Conservation (phyloP, 2,888 invertebrate genomes). For the Pelosia muscerda region DNA sequence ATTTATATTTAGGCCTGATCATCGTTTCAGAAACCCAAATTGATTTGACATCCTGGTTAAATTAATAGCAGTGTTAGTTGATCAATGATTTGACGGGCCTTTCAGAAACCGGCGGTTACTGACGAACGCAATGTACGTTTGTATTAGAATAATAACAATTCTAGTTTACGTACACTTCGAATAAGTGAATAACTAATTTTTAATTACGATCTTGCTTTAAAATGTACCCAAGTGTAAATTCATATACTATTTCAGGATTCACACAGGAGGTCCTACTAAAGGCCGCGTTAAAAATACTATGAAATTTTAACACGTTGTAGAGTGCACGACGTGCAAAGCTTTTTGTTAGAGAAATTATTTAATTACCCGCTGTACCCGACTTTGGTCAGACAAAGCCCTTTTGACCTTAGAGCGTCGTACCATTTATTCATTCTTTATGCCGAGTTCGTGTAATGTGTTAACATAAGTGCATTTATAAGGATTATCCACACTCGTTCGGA, state of each 20-base stretch:
- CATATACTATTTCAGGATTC: neutral
- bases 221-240: constrained; percentile 6
- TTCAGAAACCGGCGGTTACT: too few relatives aligned
- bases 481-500: too few relatives aligned
- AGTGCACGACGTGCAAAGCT: constrained; percentile 51
- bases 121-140: too few relatives aligned
- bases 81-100: too few relatives aligned
- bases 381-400: constrained; percentile 53
- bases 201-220: constrained; percentile 5
- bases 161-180: too few relatives aligned
- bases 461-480: neutral
- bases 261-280: constrained; percentile 24
- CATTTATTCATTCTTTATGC: constrained; percentile 57
- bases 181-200: neutral
- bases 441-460: constrained; percentile 8
- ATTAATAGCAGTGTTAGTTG: too few relatives aligned
- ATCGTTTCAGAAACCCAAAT: too few relatives aligned
- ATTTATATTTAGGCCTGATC: too few relatives aligned
- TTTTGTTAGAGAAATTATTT: constrained; percentile 62
- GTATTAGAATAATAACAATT: too few relatives aligned
- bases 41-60: too few relatives aligned
- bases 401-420: constrained; percentile 35
- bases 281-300: constrained; percentile 46
- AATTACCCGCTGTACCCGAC: constrained; percentile 40
- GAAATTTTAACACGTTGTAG: constrained; percentile 57